Evolutionary conservation across 2,888 invertebrate species (phyloP), one percentile per base, ranked within the genome.

Genomic region (Acrocyrtus sp.): DNA sequence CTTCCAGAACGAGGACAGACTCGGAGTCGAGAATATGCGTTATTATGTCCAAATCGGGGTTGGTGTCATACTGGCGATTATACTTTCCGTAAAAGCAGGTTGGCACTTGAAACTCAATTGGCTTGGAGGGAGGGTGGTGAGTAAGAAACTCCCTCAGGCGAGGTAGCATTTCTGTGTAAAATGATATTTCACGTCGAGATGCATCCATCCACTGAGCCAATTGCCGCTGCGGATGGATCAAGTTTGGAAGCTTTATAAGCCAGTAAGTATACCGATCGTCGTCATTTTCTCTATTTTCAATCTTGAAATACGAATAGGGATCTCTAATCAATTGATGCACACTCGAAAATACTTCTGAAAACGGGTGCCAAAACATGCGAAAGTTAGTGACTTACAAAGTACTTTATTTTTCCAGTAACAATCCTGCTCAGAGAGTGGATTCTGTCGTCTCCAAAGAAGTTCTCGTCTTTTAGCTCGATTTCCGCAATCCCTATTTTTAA

Each of bases 1-100:
- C 82, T 26, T 81, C 81, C 57, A 83, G 58, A 5, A 82, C 81
- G n/a, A 83, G 74, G 6, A 82, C 76, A 19, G 82, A 82, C 54
- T 82, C 82, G 10, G 82, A 72, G 6, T 80, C 81, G 1, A 72
- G 60, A 22, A 80, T 62, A 58, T 76, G 74, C 4, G 77, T 72
- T 1, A 77, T 54, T 1, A 76, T 24, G 12, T 76, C 77, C 34
- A 65, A 10, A 19, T 78, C 75, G 10, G 77, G 76, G 2, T 47
- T 24, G 2, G 57, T 45, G 24, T 76, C 79, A 6, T 74, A 29
- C 1, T 61, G 57, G 22, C 80, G 63, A 26, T 76, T 75, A 56
- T 77, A 81, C 27, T 79, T 78, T 12, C 81, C 82, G 70, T 81
- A 81, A 70, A 77, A 81, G 62, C 82, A 81, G 8, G 75, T 66